Conservation (phyloP, 2,113 vertebrate genomes). For the Australoheros scitulus region DNA sequence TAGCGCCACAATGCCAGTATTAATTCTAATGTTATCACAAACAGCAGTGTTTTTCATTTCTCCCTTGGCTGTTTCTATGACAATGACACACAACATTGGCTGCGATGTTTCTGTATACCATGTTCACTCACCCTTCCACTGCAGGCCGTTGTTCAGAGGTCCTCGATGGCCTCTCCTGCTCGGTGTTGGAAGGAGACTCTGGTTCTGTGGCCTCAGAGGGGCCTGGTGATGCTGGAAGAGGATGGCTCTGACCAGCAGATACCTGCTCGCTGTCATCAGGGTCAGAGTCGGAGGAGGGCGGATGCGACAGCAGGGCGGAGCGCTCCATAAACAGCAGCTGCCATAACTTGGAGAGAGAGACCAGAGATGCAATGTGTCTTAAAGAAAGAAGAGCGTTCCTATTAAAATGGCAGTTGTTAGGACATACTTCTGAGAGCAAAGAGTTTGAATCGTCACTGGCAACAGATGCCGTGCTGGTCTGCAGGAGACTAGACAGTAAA, state of each 20-base stretch:
- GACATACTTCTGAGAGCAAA: constrained; percentile 87
- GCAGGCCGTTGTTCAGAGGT: constrained; percentile 83
- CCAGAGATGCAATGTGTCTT: constrained; percentile 30
- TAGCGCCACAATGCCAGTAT: too few relatives aligned
- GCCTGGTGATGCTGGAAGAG: neutral
- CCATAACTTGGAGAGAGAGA: constrained; percentile 84
- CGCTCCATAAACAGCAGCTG: constrained; percentile 84
- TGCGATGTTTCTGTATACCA: constrained; percentile 24
- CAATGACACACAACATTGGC: neutral
- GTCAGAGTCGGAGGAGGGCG: constrained; percentile 68
- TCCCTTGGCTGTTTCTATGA: neutral
- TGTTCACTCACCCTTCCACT: constrained; percentile 86
- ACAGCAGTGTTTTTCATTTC: neutral
- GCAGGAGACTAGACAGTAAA: constrained; percentile 82
- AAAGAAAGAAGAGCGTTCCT: constrained; percentile 6
- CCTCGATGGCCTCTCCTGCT: constrained; percentile 77
- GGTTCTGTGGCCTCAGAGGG: constrained; percentile 77
- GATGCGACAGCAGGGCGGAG: constrained; percentile 78
- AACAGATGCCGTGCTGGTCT: constrained; percentile 67
- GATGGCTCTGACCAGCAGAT: constrained; percentile 38
- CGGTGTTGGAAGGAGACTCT: constrained; percentile 74
- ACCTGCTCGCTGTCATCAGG: constrained; percentile 36
- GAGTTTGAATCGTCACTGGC: constrained; percentile 79
- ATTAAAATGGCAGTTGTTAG: constrained; percentile 14
- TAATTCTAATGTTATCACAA: too few relatives aligned